These are phyloP conservation scores for Conger conger DNA, from an alignment of 2,113 vertebrate genomes.

Conservation along the genomic window DNA sequence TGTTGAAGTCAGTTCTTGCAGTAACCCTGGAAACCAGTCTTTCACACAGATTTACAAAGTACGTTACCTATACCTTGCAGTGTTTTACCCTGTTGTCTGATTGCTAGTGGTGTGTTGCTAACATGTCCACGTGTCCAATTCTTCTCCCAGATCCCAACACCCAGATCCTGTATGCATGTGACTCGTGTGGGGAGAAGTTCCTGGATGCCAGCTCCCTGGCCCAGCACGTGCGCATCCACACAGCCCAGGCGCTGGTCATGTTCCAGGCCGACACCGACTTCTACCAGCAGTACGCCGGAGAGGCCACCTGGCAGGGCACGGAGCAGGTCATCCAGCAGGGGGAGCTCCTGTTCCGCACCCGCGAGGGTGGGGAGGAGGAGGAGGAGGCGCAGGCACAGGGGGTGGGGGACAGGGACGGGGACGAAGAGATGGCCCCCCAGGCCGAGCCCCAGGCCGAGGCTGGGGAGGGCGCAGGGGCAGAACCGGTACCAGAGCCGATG, in stretches of 20 bases:
- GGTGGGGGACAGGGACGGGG: neutral
- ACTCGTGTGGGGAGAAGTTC: slow-evolving; percentile 95
- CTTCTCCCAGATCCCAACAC: slow-evolving; percentile 85
- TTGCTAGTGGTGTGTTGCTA: neutral
- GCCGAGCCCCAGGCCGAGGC: slow-evolving; percentile 39
- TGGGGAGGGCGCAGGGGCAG: slow-evolving; percentile 26
- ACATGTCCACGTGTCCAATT: neutral
- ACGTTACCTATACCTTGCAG: neutral
- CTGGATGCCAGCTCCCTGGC: slow-evolving; percentile 89
- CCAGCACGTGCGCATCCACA: slow-evolving; percentile 96
- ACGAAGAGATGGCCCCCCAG: slow-evolving; percentile 22
- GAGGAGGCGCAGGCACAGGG: slow-evolving; percentile 44
- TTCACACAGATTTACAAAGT: no score
- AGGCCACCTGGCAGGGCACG: slow-evolving; percentile 75
- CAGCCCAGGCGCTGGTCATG: slow-evolving; percentile 95
- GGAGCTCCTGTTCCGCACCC: slow-evolving; percentile 79
- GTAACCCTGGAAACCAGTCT: neutral
- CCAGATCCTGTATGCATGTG: slow-evolving; percentile 92
- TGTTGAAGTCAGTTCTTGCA: neutral
- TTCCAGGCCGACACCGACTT: slow-evolving; percentile 96
- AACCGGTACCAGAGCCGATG: slow-evolving; percentile 24
- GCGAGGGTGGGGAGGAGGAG: slow-evolving; percentile 52
- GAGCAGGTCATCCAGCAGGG: slow-evolving; percentile 85
- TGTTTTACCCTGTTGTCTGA: no score
- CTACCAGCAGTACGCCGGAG: slow-evolving; percentile 84